Conservation (phyloP, 1,140 invertebrate genomes). For the Brachionus paranguensis region DNA sequence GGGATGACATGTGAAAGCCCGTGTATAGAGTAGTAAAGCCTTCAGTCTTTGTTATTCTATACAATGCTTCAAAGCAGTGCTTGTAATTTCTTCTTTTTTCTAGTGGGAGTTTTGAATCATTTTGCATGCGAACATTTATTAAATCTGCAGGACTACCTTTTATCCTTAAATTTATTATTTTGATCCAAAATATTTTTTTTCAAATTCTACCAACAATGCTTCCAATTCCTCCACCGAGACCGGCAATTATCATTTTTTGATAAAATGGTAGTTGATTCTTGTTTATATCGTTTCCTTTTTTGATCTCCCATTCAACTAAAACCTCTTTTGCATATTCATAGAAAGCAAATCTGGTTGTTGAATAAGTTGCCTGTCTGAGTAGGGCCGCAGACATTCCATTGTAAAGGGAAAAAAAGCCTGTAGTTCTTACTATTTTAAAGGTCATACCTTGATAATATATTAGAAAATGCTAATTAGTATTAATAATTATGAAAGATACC, state of each 20-base stretch:
- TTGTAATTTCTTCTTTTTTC: conserved; percentile 91
- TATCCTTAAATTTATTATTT: neutral
- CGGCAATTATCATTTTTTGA: conserved; percentile 72
- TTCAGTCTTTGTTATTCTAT: conserved; percentile 73
- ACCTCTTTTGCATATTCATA: conserved; percentile 66
- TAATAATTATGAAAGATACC: conserved; percentile 60
- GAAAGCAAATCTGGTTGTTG: conserved; percentile 90
- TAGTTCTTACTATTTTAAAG: neutral
- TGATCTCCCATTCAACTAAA: conserved; percentile 43
- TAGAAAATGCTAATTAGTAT: conserved; percentile 45
- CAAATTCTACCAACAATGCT: conserved; percentile 70
- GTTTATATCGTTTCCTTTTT: neutral
- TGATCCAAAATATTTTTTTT: neutral
- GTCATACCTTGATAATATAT: neutral
- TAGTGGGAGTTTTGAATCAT: conserved; percentile 86
- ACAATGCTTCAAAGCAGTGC: conserved; percentile 85
- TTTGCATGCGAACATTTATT: conserved; percentile 97
- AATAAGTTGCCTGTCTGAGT: conserved; percentile 85
- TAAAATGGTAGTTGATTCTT: conserved; percentile 61
- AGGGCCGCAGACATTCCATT: conserved; percentile 93
- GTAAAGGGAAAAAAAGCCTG: conserved; percentile 79
- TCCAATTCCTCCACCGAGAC: conserved; percentile 75
- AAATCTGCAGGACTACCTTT: conserved; percentile 79
- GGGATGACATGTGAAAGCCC: conserved; percentile 82
- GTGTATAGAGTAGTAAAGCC: conserved; percentile 73